These are phyloP conservation scores for Stegodyphus dumicola DNA, from an alignment of 1,140 invertebrate species.

Conservation along the genomic window DNA sequence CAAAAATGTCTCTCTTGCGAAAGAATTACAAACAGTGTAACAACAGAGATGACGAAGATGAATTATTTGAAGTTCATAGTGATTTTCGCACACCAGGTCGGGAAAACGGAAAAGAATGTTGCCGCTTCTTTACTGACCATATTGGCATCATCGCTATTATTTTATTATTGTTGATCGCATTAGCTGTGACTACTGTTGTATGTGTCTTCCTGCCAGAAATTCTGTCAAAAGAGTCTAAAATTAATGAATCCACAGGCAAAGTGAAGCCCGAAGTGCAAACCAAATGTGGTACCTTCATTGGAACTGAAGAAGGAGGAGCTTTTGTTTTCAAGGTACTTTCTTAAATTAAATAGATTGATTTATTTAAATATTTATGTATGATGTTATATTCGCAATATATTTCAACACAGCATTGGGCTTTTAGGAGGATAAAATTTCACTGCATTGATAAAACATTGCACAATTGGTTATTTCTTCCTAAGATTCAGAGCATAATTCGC, in stretches of 20 bases:
- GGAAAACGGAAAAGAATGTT: not conserved
- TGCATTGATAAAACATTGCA: too few relatives aligned
- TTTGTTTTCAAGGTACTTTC: conserved; percentile 33
- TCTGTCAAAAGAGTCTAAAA: not conserved
- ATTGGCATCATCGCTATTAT: not conserved
- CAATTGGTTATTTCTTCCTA: too few relatives aligned
- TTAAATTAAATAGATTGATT: too few relatives aligned
- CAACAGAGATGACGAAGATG: conserved; percentile 52
- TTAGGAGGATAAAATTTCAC: too few relatives aligned
- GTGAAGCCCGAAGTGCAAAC: conserved; percentile 27
- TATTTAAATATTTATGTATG: too few relatives aligned
- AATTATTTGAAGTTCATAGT: conserved; percentile 18
- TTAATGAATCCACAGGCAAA: not conserved
- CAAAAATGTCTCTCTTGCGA: conserved; percentile 19
- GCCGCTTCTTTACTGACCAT: conserved; percentile 14
- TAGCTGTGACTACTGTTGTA: conserved; percentile 5
- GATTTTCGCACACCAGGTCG: conserved; percentile 21
- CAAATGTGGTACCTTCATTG: conserved; percentile 36
- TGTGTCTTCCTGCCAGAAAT: conserved; percentile 16
- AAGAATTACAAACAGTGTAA: conserved; percentile 45
- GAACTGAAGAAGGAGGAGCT: conserved; percentile 24
- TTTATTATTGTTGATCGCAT: conserved; percentile 8
- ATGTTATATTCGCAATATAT: too few relatives aligned
- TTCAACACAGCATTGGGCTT: too few relatives aligned
- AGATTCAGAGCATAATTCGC: too few relatives aligned